Conservation (phyloP, 2,113 vertebrate species). For the Zingel zingel region DNA sequence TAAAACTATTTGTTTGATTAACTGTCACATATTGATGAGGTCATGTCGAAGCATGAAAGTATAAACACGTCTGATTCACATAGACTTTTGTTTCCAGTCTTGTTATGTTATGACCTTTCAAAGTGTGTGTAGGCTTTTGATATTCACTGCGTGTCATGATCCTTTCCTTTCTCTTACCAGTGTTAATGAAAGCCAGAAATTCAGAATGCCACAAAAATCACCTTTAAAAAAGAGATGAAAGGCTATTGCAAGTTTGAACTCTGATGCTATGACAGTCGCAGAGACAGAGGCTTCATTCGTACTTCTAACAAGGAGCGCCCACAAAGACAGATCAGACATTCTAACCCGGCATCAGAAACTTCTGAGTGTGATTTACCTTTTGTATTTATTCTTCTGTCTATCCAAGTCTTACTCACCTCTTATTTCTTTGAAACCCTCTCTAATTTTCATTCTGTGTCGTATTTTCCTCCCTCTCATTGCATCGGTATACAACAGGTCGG, state of each 20-base stretch:
- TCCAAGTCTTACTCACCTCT: constrained; percentile 17
- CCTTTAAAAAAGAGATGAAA: constrained; percentile 43
- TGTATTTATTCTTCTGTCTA: constrained; percentile 36
- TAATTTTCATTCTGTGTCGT: constrained; percentile 33
- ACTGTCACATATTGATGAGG: neutral
- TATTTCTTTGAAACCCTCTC: neutral
- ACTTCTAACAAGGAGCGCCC: constrained; percentile 33
- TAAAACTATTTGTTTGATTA: constrained; percentile 6
- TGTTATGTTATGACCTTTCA: constrained; percentile 46
- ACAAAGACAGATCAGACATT: constrained; percentile 53
- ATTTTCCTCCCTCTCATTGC: constrained; percentile 1
- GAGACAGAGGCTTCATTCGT: constrained; percentile 28
- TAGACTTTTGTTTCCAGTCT: constrained; percentile 23
- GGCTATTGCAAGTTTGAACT: constrained; percentile 16
- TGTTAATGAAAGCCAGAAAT: constrained; percentile 34
- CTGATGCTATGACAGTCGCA: constrained; percentile 23
- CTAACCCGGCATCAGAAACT: constrained; percentile 32
- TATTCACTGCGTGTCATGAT: constrained; percentile 10
- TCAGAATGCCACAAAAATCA: constrained; percentile 47
- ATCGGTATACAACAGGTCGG: constrained; percentile 20
- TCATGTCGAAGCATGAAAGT: neutral
- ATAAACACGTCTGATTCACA: constrained; percentile 3
- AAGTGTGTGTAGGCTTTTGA: constrained; percentile 36
- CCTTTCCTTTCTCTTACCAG: constrained; percentile 5
- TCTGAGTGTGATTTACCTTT: constrained; percentile 34